phyloP scores from a whole-genome alignment of 92 coral and sea anemone species.

The Zoanthus gigantus region DNA sequence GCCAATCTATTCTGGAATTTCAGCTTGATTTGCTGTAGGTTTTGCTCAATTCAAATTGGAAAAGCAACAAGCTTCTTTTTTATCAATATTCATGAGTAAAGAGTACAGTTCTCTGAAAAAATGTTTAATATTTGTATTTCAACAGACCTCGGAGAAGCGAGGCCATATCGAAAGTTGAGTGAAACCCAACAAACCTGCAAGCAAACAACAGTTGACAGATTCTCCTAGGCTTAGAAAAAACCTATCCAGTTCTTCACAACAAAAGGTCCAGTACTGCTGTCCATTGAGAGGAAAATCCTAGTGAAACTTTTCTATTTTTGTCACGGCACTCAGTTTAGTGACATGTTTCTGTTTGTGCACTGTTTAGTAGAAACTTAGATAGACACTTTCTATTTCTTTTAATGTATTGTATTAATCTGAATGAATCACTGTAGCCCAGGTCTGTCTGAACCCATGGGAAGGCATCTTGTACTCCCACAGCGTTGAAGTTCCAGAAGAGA shows the following conservation, averaged over 20 bases:
- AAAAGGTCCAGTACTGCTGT: neutral
- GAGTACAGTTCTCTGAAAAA: neutral
- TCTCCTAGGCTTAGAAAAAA: neutral
- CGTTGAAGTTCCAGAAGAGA: constrained; percentile 3
- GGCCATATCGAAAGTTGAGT: neutral
- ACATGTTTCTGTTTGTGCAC: neutral
- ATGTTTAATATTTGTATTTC: neutral
- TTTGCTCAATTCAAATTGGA: neutral
- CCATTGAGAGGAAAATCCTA: neutral
- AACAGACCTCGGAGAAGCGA: constrained; percentile 5
- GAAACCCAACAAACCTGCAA: constrained; percentile 14
- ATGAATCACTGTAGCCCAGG: neutral
- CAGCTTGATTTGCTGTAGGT: neutral
- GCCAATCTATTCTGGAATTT: neutral
- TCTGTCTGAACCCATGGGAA: neutral
- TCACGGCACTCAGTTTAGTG: neutral
- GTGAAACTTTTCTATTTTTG: neutral
- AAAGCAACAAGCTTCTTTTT: neutral
- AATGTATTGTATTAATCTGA: neutral
- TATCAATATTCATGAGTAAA: constrained; percentile 5
- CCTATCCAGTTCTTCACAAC: neutral
- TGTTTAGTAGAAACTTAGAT: neutral
- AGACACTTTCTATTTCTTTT: neutral
- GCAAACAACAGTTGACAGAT: neutral
- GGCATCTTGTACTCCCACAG: neutral